A percentile compares a stretch with the other conserved stretches of the same genome.
phyloP scores from a whole-genome alignment of 2,888 invertebrate genomes.

The Pseudococcus longispinus region DNA sequence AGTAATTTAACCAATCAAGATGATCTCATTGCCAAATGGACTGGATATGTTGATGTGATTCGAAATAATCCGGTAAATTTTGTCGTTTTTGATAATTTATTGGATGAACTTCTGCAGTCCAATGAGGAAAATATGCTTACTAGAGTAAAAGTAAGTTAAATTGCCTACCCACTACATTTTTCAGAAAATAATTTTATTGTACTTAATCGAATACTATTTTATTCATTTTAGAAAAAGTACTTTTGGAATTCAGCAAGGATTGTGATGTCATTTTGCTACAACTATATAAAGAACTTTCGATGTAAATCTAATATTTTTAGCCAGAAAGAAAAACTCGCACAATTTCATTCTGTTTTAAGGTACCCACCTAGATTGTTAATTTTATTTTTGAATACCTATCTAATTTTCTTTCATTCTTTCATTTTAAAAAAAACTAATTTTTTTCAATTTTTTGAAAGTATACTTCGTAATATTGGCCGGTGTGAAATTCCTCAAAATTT shows the following conservation, averaged over 20 bases:
- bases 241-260: conserved; percentile 84
- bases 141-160: conserved; percentile 68
- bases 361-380: conserved; percentile 60
- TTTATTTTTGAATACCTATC: too few relatives aligned
- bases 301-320: conserved; percentile 69
- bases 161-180: not conserved
- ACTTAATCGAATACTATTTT: not conserved
- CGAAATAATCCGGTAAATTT: conserved; percentile 84
- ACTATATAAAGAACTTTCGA: conserved; percentile 76
- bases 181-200: not conserved
- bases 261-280: conserved; percentile 78
- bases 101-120: conserved; percentile 74
- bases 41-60: conserved; percentile 78
- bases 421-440: not conserved
- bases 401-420: too few relatives aligned
- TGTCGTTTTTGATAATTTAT: conserved; percentile 75
- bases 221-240: conserved; percentile 63
- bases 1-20: conserved; percentile 80
- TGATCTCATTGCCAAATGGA: conserved; percentile 78
- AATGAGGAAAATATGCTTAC: conserved; percentile 70
- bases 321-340: conserved; percentile 73
- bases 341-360: conserved; percentile 74
- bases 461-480: conserved; percentile 71
- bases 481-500: conserved; percentile 70
- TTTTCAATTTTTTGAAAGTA: conserved; percentile 63